Base-by-base conservation (phyloP, 2,888 invertebrate genomes). In the Cremastobaeus sp. region DNA sequence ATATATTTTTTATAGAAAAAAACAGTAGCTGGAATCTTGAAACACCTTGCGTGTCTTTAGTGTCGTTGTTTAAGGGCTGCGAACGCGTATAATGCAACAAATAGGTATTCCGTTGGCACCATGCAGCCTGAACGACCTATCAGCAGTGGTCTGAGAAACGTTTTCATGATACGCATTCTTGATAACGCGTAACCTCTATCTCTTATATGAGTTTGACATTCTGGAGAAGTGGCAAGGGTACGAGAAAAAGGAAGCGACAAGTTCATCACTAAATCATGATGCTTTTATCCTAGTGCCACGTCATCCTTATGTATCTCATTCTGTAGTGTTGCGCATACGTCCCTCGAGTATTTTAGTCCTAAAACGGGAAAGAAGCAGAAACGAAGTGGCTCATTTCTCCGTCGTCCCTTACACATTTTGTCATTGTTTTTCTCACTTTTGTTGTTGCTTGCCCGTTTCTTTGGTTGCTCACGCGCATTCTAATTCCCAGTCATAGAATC, bases 231-330 rank as follows among this genome's bases (percentile, higher is more conserved):
- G 65, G 69, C 47, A 62, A 54, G 47, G 48, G 45, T 28, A 48
- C 52, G 54, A 48, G 54, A 25, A 55, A 69, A 64, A 65, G 78
- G 64, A 66, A 79, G 80, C 76, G 78, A 75, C 78, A 78, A 79
- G 79, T 82, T 86, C 86, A 86, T 86, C 83, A 83, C 83, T 86
- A 83, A 86, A 80, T 86, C 86, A 86, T 80, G 86, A 86, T 82
- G 86, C 86, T 86, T 85, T 86, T 85, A 86, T 85, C 85, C 82
- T 64, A 55, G 66, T 66, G 41, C 75, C 66, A 74, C 77, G 79
- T 78, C 82, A 80, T 76, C 79, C 79, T 77, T 79, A 79, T 78
- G 77, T 81, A 77, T 79, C 78, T 62, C 71, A 30, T 52, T 54
- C 72, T 75, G 50, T 15, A 35, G 30, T 43, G 48, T 65, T 15